phyloP scores from a whole-genome alignment of 2,888 invertebrate species.

The Cistogaster globosa region DNA sequence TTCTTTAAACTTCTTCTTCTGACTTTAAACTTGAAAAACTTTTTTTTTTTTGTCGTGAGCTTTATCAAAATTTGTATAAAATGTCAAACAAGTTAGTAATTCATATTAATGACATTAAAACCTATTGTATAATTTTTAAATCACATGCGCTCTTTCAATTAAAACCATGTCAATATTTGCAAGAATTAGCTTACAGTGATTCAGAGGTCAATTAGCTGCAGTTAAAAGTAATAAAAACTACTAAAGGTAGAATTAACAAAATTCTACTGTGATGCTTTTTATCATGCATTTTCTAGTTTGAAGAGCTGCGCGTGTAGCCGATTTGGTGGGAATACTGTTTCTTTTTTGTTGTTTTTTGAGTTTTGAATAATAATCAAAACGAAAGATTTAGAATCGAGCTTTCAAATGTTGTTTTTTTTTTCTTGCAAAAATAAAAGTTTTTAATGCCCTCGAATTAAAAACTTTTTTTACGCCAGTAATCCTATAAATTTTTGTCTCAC shows the following conservation, averaged over 20 bases:
- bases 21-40: too few species aligned
- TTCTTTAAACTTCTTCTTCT: too few species aligned
- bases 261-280: neutral
- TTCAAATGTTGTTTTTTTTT: neutral
- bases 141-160: conserved; percentile 10
- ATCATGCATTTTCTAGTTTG: neutral
- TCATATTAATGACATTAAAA: neutral
- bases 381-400: conserved; percentile 16
- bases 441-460: too few species aligned
- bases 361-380: conserved; percentile 48
- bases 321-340: neutral
- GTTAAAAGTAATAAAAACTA: conserved; percentile 28
- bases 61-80: conserved; percentile 36
- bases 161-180: conserved; percentile 30
- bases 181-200: neutral
- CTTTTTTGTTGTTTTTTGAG: neutral
- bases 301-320: neutral
- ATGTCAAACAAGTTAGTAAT: conserved; percentile 16
- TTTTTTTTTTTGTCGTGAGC: neutral
- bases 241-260: conserved; percentile 5
- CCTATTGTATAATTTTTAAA: neutral
- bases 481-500: too few species aligned
- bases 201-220: conserved; percentile 17
- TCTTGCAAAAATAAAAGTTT: too few species aligned
- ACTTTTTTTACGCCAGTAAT: too few species aligned